Base-by-base conservation (phyloP, 2,113 vertebrate genomes). In the Dicaeum eximium region DNA sequence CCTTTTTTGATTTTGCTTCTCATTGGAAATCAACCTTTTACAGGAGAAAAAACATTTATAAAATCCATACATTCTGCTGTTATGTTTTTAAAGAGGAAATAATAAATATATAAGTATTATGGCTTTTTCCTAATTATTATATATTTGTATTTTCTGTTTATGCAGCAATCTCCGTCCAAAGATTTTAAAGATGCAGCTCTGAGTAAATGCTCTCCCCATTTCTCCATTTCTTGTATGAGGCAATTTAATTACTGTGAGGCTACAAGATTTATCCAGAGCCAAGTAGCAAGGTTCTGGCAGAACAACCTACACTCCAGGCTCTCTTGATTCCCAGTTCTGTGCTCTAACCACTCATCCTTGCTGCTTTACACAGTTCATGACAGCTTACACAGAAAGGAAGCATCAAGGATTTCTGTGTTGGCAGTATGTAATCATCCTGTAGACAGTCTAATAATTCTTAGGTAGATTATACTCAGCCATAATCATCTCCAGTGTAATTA, bases 391-490 rank as follows among this genome's bases (percentile, higher is more conserved):
- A 85, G 89, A 92, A 85, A 72, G 74, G 65, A 92, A 85, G 45
- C 73, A 65, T 50, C 54, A 44, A 72, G 58, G 78, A 85, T 87
- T 92, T 87, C 84, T 92, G 40, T 71, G 74, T 58, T 2, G 7
- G 70, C 45, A 5, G 65, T 40, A 48, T 85, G 38, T 89, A 92
- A 93, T 95, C 72, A 72, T 80, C 58, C 78, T 66, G 58, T 40
- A 96, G 84, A 77, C 65, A 91, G 81, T 42, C 78, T 91, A 91
- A 91, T 95, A 94, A 95, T 92, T 94, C 84, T 91, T 88, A 94
- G 87, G 91, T 94, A 85, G 91, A 95, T 96, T 93, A 93, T 85
- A 58, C 38, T 91, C 89, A 88, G 35, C 81, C 70, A 85, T 87
- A 94, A 95, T 88, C 30, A 95, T 87, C 78, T 85, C 88, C 57